Conservation (phyloP, 1,140 invertebrate species). For the Brachionus rotundiformis region DNA sequence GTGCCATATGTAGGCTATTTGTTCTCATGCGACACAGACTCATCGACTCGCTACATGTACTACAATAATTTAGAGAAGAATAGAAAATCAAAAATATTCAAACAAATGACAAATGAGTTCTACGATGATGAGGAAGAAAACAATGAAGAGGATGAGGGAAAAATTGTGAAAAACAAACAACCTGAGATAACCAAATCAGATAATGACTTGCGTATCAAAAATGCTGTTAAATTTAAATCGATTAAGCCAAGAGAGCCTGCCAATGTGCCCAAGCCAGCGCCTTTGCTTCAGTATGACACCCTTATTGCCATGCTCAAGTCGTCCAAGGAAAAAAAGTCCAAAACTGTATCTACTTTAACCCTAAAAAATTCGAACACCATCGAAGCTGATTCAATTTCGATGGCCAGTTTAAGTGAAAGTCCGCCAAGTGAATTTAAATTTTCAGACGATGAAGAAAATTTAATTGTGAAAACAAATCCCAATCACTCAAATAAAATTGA, state of each 20-base stretch:
- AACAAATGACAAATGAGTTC: neutral
- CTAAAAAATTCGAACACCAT: neutral
- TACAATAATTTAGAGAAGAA: conserved; percentile 29
- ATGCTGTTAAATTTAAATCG: conserved; percentile 9
- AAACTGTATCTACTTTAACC: neutral
- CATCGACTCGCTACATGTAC: conserved; percentile 34
- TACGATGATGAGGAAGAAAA: neutral
- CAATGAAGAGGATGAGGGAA: neutral
- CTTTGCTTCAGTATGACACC: conserved; percentile 34
- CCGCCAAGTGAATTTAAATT: conserved; percentile 52
- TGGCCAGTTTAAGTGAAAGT: conserved; percentile 32
- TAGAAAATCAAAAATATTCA: conserved; percentile 7
- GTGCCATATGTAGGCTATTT: conserved; percentile 39
- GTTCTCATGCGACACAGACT: conserved; percentile 41
- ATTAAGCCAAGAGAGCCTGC: neutral
- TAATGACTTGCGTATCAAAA: conserved; percentile 32
- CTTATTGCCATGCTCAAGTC: conserved; percentile 46
- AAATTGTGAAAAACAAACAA: neutral
- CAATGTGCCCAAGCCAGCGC: neutral
- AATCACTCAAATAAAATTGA: neutral
- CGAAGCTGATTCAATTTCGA: conserved; percentile 22
- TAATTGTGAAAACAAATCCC: neutral
- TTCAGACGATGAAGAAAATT: conserved; percentile 46
- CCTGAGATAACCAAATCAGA: conserved; percentile 18
- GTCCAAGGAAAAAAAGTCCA: neutral